These are phyloP conservation scores for Erebia ligea DNA, from an alignment of 2,888 invertebrate genomes.

Conservation along the genomic window DNA sequence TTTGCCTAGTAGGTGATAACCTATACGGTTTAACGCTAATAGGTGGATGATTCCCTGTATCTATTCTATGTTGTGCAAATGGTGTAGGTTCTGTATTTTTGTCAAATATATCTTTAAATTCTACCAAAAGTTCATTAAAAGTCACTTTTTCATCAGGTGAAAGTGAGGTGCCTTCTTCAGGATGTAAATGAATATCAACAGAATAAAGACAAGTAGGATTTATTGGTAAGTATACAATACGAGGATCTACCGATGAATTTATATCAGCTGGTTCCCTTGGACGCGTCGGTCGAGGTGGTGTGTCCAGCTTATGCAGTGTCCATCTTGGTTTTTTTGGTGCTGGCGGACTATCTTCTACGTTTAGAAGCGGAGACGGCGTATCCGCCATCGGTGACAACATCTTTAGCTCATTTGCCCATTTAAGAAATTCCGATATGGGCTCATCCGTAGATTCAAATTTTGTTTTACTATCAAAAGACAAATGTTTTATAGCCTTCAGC, in stretches of 20 bases:
- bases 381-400: background rate
- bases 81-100: background rate
- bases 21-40: constrained; percentile 51
- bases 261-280: constrained; percentile 2
- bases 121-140: background rate
- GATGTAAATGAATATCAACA: background rate
- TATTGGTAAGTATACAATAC: constrained; percentile 13
- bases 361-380: background rate
- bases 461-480: background rate
- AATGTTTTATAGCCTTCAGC: background rate
- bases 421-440: background rate
- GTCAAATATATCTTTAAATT: background rate
- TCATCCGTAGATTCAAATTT: background rate
- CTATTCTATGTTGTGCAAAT: constrained; percentile 44
- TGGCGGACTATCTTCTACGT: background rate
- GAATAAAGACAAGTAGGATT: constrained; percentile 2
- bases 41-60: constrained; percentile 47
- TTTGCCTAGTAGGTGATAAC: constrained; percentile 45
- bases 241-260: constrained; percentile 1
- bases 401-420: background rate
- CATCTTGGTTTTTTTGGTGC: background rate
- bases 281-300: background rate
- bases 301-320: background rate
- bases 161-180: background rate
- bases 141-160: background rate